Conservation (phyloP, 2,888 invertebrate species). For the Cephonodes hylas region DNA sequence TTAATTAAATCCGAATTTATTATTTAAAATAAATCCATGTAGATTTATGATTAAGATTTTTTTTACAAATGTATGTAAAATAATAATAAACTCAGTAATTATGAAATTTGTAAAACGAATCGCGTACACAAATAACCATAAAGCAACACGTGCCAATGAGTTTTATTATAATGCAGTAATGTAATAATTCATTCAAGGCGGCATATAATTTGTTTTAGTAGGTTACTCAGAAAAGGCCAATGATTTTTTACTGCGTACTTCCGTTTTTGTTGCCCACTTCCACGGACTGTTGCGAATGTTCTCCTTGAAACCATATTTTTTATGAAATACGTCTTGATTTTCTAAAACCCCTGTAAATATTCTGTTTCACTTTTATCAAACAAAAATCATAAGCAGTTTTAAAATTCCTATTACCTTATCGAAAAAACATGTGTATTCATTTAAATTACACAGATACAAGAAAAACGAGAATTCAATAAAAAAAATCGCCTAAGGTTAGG, state of each 20-base stretch:
- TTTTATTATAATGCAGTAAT: not conserved
- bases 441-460: too few relatives aligned
- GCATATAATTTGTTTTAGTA: not conserved
- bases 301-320: not conserved
- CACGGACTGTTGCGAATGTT: not conserved
- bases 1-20: too few relatives aligned
- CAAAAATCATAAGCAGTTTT: too few relatives aligned
- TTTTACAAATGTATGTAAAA: too few relatives aligned
- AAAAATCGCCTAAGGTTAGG: too few relatives aligned
- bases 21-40: too few relatives aligned
- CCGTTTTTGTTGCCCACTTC: not conserved
- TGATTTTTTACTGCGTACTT: not conserved
- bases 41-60: too few relatives aligned
- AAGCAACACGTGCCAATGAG: not conserved
- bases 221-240: not conserved
- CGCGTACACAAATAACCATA: not conserved
- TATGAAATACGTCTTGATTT: not conserved
- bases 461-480: too few relatives aligned
- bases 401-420: too few relatives aligned
- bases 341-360: not conserved
- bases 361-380: too few relatives aligned
- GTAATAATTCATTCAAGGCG: not conserved
- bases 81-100: not conserved
- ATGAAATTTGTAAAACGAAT: not conserved
- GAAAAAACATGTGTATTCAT: too few relatives aligned